Evolutionary conservation across 2,888 invertebrate genomes (phyloP).

Genomic region (Trissonchulus latispiculum): DNA sequence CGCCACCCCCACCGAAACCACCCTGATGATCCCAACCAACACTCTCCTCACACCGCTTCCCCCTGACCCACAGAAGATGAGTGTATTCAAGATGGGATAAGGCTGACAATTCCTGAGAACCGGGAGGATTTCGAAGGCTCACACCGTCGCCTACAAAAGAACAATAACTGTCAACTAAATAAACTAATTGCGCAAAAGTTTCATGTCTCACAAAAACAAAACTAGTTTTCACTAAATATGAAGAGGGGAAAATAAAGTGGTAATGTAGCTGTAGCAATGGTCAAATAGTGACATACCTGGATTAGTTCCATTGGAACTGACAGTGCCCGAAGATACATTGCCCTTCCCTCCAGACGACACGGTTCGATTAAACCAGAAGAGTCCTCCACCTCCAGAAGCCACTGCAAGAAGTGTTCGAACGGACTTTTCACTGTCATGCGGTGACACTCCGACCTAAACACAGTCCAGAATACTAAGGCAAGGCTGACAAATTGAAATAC

Average conservation of each 20-base stretch:
- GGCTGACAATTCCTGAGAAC: neutral
- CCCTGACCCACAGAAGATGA: neutral
- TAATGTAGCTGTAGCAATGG: no score
- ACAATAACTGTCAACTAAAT: no score
- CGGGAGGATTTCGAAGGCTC: neutral
- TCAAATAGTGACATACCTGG: no score
- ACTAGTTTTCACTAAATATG: no score
- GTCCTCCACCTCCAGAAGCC: conserved; percentile 19
- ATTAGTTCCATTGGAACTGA: no score
- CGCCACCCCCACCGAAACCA: conserved; percentile 34
- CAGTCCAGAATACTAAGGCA: no score
- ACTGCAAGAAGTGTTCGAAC: neutral
- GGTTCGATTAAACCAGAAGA: neutral
- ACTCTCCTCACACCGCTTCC: neutral
- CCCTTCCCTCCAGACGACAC: neutral
- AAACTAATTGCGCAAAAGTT: no score
- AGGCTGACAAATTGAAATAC: no score
- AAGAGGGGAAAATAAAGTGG: no score
- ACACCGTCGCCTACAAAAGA: no score
- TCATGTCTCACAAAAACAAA: no score
- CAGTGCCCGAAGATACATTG: neutral
- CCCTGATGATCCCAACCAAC: conserved; percentile 25
- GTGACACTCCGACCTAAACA: no score
- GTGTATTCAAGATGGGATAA: neutral
- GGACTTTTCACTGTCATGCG: neutral